These are phyloP conservation scores for Lepidochitona cinerea DNA, from an alignment of 2,888 invertebrate species.

Conservation along the genomic window DNA sequence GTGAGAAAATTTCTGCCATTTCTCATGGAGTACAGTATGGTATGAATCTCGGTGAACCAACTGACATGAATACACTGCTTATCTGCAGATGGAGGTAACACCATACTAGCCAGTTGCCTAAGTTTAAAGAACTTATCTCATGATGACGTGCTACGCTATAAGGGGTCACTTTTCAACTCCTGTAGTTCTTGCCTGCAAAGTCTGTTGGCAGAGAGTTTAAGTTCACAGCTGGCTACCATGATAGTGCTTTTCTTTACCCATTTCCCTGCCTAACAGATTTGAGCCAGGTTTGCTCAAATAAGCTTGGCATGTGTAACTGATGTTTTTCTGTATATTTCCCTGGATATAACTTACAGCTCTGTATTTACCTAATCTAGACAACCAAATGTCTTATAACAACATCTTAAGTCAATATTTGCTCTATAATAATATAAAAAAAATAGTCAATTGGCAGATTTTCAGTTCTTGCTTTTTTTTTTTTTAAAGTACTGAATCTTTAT, in stretches of 20 bases:
- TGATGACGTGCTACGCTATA: not conserved
- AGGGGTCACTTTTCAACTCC: not conserved
- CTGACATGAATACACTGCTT: not conserved
- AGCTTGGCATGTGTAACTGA: too few species aligned
- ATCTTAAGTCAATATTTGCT: not conserved
- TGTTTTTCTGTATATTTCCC: not conserved
- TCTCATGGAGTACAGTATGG: too few species aligned
- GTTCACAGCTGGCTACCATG: too few species aligned
- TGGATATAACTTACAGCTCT: not conserved
- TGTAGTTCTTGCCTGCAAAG: not conserved
- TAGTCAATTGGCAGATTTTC: too few species aligned
- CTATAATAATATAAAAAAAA: not conserved
- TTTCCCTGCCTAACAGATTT: too few species aligned
- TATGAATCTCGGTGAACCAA: too few species aligned
- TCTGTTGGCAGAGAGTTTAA: too few species aligned
- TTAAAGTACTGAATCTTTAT: too few species aligned
- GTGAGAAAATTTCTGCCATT: too few species aligned
- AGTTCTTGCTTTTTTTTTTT: too few species aligned
- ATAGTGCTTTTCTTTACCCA: too few species aligned
- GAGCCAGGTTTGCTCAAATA: too few species aligned
- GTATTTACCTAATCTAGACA: not conserved
- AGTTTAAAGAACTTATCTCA: not conserved
- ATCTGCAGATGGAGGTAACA: not conserved
- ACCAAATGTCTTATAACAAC: slow-evolving; percentile 3
- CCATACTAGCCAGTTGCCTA: not conserved